A percentile compares a stretch with the other conserved stretches of the same genome.
Evolutionary conservation across 2,888 invertebrate genomes (phyloP).

Genomic region (Drosophila siamana): DNA sequence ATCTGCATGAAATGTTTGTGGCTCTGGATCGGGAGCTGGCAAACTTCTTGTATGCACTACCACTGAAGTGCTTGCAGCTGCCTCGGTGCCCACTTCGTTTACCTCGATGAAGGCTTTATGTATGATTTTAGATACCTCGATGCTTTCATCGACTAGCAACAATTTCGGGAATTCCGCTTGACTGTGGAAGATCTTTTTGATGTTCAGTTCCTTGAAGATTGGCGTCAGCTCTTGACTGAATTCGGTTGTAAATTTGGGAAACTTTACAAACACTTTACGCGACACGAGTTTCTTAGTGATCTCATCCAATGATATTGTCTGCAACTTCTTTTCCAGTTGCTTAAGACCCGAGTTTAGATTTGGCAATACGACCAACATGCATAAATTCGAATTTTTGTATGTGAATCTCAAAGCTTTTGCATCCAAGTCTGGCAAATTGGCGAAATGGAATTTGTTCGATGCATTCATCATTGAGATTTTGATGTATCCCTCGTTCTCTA

Average conservation of each 20-base stretch:
- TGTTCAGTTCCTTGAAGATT: constrained; percentile 87
- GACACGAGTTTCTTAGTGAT: constrained; percentile 86
- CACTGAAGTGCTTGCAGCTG: constrained; percentile 90
- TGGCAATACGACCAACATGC: constrained; percentile 92
- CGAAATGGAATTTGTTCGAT: constrained; percentile 62
- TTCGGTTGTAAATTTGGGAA: constrained; percentile 90
- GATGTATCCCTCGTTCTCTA: constrained; percentile 84
- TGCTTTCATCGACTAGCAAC: constrained; percentile 83
- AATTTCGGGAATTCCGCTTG: constrained; percentile 88
- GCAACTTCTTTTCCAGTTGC: constrained; percentile 87
- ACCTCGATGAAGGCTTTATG: constrained; percentile 95
- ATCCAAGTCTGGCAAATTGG: constrained; percentile 59
- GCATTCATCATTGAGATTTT: constrained; percentile 90
- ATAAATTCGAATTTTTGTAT: constrained; percentile 89
- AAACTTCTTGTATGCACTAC: neutral
- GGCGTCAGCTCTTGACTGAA: constrained; percentile 50
- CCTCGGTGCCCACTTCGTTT: constrained; percentile 94
- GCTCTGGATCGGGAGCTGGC: neutral
- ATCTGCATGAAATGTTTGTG: constrained; percentile 42
- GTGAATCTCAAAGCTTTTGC: constrained; percentile 87
- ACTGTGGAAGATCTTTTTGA: constrained; percentile 88
- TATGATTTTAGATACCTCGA: constrained; percentile 88
- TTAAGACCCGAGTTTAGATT: constrained; percentile 87
- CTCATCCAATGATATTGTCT: constrained; percentile 86
- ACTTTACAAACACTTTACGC: constrained; percentile 84